Evolutionary conservation across 2,888 invertebrate species (phyloP), one percentile per base, ranked within the genome.

Genomic region (Dicyrtoma fusca): DNA sequence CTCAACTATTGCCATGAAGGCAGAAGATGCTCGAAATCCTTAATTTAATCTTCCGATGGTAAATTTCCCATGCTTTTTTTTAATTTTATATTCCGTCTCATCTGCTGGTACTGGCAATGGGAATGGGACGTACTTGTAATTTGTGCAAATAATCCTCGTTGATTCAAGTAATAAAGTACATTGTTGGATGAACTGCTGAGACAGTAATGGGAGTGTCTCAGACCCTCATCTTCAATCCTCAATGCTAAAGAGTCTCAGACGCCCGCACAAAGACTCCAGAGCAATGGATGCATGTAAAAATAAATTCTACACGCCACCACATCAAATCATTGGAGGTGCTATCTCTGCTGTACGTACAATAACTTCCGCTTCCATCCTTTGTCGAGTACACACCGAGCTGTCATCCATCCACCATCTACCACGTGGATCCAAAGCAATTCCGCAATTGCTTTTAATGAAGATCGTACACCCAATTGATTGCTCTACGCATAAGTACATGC

Each of bases 231-330:
- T 21, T 55, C 19, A 19, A 17, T n/a, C 17, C 53, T 53, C 34
- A 8, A 34, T 53, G 2, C 21, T 53, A 21, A 3, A 49, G 49
- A 49, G 45, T 44, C 10, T 11, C 10, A 44, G 45, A 44, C 10
- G 14, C 10, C 8, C 10, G 11, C n/a, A 49, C n/a, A 49, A 17
- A 49, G 49, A 49, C 45, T 44, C 45, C 10, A 44, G 45, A 44
- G 45, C n/a, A 49, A n/a, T 49, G n/a, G n/a, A n/a, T n/a, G n/a
- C n/a, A n/a, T n/a, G 49, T 49, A 49, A 49, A 49, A 49, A 49
- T 49, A 49, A 49, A 49, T 49, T 49, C 11, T 17, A 4, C 49
- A n/a, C 49, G 11, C 49, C 4, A 4, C 11, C 49, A 4, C 49
- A 49, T 49, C 4, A 49, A 49, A 49, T 49, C 49, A 49, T 49